Conservation (phyloP, 2,113 vertebrate genomes). For the Melospiza melodia region DNA sequence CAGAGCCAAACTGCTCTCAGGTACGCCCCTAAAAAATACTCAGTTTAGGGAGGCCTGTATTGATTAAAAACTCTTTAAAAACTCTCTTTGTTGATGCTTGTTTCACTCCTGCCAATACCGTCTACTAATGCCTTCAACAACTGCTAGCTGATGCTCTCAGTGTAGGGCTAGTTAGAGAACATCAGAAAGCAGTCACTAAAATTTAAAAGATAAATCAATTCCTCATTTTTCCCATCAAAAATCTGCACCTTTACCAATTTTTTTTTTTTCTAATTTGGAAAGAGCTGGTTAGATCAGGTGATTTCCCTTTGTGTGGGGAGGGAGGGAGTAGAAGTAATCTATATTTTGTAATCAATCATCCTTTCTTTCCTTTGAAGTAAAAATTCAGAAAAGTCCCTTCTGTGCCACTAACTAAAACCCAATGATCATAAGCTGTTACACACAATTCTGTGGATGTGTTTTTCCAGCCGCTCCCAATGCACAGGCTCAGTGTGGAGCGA, state of each 20-base stretch:
- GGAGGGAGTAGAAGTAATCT: not conserved
- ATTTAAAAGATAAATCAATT: not conserved
- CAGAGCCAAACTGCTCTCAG: not conserved
- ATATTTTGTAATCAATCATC: not conserved
- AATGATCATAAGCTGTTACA: not conserved
- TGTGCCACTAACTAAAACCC: not conserved
- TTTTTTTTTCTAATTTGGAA: not conserved
- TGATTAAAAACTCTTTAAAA: not conserved
- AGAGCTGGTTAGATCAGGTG: not conserved
- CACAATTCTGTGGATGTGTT: rapidly evolving
- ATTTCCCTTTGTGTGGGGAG: not conserved
- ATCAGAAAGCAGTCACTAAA: not conserved
- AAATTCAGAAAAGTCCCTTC: not conserved
- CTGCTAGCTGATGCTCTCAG: not conserved
- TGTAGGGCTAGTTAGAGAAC: not conserved
- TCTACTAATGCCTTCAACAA: not conserved
- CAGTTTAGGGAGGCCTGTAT: not conserved
- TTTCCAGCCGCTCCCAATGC: not conserved
- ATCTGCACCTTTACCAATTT: not conserved
- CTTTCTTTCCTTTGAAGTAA: not conserved
- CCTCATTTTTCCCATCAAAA: not conserved
- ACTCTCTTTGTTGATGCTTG: not conserved
- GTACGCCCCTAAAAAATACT: not conserved
- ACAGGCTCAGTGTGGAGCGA: rapidly evolving
- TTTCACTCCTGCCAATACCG: not conserved